Percentiles rank a stretch among this genome's conserved stretches.
Evolutionary conservation across 2,797 vertebrate genomes (phyloP).

Genomic region (Crossoptilon crossoptilon): DNA sequence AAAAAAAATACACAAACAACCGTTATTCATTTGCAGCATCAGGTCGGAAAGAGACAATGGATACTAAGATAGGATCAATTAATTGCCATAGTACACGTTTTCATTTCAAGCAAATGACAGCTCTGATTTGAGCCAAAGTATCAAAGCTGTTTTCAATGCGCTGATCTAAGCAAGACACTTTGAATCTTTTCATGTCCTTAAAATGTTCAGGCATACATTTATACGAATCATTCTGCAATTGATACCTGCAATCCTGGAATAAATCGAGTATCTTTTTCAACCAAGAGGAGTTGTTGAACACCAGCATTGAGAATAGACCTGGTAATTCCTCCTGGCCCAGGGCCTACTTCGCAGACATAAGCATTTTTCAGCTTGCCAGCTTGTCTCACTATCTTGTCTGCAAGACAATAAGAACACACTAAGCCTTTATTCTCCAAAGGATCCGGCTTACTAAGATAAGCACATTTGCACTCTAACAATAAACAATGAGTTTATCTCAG

Average conservation of each 20-base stretch:
- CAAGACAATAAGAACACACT: conserved; percentile 50
- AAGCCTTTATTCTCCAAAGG: conserved; percentile 20
- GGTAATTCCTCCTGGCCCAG: conserved; percentile 95
- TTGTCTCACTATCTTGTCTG: conserved; percentile 95
- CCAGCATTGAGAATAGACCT: conserved; percentile 92
- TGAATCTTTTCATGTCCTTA: background rate
- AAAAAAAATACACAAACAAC: background rate
- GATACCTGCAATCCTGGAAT: conserved; percentile 93
- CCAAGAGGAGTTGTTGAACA: conserved; percentile 87
- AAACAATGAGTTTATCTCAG: background rate
- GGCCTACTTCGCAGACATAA: conserved; percentile 95
- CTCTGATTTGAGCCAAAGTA: background rate
- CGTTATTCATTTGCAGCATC: background rate
- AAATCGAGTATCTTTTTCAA: conserved; percentile 96
- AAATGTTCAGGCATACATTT: background rate
- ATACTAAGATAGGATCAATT: background rate
- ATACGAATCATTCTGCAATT: background rate
- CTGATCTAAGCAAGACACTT: background rate
- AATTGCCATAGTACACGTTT: background rate
- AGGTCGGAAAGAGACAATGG: background rate
- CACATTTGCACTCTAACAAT: background rate
- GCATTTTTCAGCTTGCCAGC: conserved; percentile 87
- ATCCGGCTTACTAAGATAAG: background rate
- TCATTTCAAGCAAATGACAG: background rate
- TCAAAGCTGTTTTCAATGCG: background rate